Base-by-base conservation (phyloP, 2,113 vertebrate genomes). In the Riparia riparia region DNA sequence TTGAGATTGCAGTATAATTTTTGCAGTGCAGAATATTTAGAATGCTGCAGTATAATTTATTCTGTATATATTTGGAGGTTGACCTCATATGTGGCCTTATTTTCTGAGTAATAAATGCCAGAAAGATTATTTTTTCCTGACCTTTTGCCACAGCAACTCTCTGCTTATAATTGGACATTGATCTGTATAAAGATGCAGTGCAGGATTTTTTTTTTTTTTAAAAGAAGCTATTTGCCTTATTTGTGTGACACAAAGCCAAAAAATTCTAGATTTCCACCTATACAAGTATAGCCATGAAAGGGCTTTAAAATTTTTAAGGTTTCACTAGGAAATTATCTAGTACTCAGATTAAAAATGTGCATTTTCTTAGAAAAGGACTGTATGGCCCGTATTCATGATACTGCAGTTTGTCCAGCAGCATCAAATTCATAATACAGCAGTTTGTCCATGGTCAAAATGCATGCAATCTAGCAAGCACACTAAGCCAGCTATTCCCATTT, bases 81-180 rank as follows among this genome's bases (percentile, higher is more conserved):
- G 96, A 98, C 97, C 96, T 96, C 82, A 91, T 65, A 91, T 94
- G 96, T 98, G 79, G 65, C 42, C 47, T 96, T 95, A 79, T 96
- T 98, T 97, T 94, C 89, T 78, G 95, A 96, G 85, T 90, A 97
- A 78, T 95, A 98, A 95, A 84, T 95, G 32, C 60, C 26, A 53
- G 81, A 95, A 93, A 94, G 69, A 93, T 97, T 87, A 90, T 84
- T 95, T 95, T 93, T 96, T 73, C 81, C n/a, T 94, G 71, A 94
- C 63, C 77, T 95, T 97, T 97, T 94, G 81, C 73, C 70, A 95
- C 49, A 92, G 21, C 26, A 94, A 66, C 60, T 93, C 95, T 96
- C 24, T 91, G 71, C 66, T 95, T 96, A 84, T 97, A 97, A 96
- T 95, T 98, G 91, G 95, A 95, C 96, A 97, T 97, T 96, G 95